Conservation (phyloP, 2,113 vertebrate genomes). For the Glareola pratincola region DNA sequence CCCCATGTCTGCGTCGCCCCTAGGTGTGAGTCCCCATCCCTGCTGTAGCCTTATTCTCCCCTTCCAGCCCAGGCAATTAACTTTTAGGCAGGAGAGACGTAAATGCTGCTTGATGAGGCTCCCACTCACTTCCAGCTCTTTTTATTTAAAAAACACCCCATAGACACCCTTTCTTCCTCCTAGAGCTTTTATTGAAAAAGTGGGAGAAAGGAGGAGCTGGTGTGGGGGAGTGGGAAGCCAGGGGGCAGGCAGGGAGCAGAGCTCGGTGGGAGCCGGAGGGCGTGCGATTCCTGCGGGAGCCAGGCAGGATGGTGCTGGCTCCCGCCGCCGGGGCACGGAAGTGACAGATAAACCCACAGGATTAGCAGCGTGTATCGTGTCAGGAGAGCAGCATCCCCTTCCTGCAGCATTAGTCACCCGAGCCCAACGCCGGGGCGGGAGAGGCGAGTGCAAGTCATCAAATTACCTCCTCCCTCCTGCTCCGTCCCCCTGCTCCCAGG, state of each 20-base stretch:
- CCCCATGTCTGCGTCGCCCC: neutral
- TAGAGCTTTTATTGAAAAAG: neutral
- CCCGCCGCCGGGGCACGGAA: neutral
- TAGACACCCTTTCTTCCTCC: neutral
- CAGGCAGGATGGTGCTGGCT: neutral
- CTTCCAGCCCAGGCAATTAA: neutral
- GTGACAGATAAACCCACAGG: neutral
- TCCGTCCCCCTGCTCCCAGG: neutral
- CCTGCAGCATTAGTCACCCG: slow-evolving; percentile 17
- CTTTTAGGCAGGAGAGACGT: neutral
- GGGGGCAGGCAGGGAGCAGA: neutral
- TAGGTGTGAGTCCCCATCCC: rapidly evolving
- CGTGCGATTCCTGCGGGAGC: rapidly evolving
- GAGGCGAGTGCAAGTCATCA: neutral
- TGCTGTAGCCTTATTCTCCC: rapidly evolving
- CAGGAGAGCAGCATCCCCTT: slow-evolving; percentile 20
- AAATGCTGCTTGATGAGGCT: neutral
- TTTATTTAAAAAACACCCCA: neutral
- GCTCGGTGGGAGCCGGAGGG: neutral
- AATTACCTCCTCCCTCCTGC: neutral
- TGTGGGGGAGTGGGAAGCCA: rapidly evolving
- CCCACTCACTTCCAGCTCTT: neutral
- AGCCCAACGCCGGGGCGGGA: neutral
- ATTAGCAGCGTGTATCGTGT: slow-evolving; percentile 27
- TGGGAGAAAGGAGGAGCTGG: neutral